These are phyloP conservation scores for Odontothrips loti DNA, from an alignment of 2,888 invertebrate genomes.

Conservation along the genomic window DNA sequence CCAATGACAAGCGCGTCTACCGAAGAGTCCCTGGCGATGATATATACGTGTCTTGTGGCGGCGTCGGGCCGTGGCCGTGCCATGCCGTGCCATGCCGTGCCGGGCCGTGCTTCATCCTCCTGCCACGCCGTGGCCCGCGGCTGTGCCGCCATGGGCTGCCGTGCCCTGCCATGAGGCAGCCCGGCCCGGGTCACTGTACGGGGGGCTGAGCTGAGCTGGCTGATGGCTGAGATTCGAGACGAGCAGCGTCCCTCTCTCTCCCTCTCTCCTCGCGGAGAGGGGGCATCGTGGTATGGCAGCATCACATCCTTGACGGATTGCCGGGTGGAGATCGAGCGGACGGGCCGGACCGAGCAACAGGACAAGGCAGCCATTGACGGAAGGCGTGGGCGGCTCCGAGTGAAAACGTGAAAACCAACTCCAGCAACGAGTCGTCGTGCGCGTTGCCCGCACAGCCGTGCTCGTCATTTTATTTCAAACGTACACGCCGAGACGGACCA, in stretches of 20 bases:
- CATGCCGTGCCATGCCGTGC: neutral
- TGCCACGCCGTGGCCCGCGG: neutral
- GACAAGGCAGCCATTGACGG: too few species aligned
- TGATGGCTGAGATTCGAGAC: neutral
- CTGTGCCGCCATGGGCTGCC: neutral
- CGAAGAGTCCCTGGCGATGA: conserved; percentile 13
- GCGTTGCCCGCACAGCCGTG: too few species aligned
- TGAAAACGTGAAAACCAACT: too few species aligned
- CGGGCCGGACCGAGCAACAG: neutral
- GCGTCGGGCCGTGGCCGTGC: neutral
- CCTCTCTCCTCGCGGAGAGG: neutral
- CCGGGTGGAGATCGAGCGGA: neutral
- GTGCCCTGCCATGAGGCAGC: neutral
- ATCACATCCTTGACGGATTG: conserved; percentile 17
- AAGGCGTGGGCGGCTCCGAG: too few species aligned
- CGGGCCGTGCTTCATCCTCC: too few species aligned
- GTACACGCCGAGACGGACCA: too few species aligned
- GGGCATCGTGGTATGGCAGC: neutral
- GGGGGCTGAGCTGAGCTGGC: conserved; percentile 9
- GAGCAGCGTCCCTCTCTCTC: neutral
- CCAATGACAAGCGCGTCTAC: neutral
- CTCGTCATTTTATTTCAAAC: too few species aligned
- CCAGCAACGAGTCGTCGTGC: neutral
- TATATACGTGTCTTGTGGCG: conserved; percentile 23
- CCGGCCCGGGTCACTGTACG: neutral